Conservation (phyloP, 1,140 invertebrate species). For the Calliopsis andreniformis region DNA sequence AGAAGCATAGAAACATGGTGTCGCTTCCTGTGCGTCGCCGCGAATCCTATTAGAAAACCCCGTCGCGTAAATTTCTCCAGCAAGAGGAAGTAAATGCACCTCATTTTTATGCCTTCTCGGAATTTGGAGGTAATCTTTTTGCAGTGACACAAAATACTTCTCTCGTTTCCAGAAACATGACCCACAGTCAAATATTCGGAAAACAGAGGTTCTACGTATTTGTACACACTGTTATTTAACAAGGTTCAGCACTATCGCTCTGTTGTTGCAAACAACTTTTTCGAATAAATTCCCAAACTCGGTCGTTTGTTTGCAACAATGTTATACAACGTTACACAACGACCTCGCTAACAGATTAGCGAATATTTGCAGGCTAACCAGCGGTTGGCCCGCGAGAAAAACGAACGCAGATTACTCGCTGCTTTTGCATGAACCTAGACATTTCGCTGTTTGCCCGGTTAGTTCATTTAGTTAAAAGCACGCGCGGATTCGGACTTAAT, state of each 20-base stretch:
- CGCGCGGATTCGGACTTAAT: slow-evolving; percentile 58
- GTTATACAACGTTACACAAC: slow-evolving; percentile 17
- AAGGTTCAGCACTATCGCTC: too few relatives aligned
- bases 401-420: slow-evolving; percentile 30
- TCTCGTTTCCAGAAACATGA: too few relatives aligned
- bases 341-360: slow-evolving; percentile 14
- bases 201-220: too few relatives aligned
- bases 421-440: slow-evolving; percentile 43
- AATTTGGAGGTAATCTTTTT: background rate
- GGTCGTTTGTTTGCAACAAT: background rate
- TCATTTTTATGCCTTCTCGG: too few relatives aligned
- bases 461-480: slow-evolving; percentile 61
- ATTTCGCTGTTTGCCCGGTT: slow-evolving; percentile 30
- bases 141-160: too few relatives aligned
- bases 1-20: slow-evolving; percentile 16
- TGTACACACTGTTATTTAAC: too few relatives aligned
- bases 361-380: slow-evolving; percentile 7
- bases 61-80: background rate
- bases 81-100: background rate
- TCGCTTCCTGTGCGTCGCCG: slow-evolving; percentile 13
- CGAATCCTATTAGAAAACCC: slow-evolving; percentile 26
- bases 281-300: too few relatives aligned
- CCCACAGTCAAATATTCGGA: too few relatives aligned
- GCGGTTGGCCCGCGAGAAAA: slow-evolving; percentile 1
- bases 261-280: too few relatives aligned